Evolutionary conservation across 1,140 invertebrate species (phyloP), one percentile per base, ranked within the genome.

Genomic region (Aphaenogaster ashmeadi): DNA sequence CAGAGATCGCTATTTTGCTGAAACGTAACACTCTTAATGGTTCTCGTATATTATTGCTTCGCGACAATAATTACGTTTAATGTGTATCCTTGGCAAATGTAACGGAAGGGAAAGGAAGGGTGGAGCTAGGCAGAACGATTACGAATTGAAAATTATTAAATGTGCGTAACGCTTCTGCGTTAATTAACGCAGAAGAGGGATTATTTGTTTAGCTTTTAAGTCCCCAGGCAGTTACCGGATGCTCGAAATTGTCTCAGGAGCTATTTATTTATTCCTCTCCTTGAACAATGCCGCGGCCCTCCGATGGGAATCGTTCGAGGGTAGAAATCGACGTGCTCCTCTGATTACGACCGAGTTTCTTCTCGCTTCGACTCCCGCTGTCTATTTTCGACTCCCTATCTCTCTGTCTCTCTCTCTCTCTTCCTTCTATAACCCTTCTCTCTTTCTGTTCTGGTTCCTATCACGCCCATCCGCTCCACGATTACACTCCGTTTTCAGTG

Each of bases 191-290:
- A 60, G 18, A 85, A 15, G 18, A 27, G 47, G 71, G 56, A 50
- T 81, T 38, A 88, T 54, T 52, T 79, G 56, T 77, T 86, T 77
- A 72, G 74, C 67, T 33, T 66, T 81, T 66, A 62, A 62, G 21
- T 62, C 62, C 50, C 47, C 75, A 21, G 44, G 38, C 81, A 79
- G 75, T 86, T 90, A 85, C 71, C 79, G 60, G 72, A 85, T 80
- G 80, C 75, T 88, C 50, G 56, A 72, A 52, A 89, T 87, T 91
- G 86, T 86, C 80, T 86, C 86, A 21, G 75, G 15, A 75, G 56
- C 75, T 91, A 89, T 90, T 91, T 91, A 91, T 91, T 91, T 91
- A 90, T 90, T 84, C 80, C 75, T 72, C 54, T 81, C 50, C 89
- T 90, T 86, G 87, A 90, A 88, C 89, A 90, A 90, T 80, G 75